Evolutionary conservation across 1,140 invertebrate species (phyloP).

Genomic region (Trachymyrmex septentrionalis): DNA sequence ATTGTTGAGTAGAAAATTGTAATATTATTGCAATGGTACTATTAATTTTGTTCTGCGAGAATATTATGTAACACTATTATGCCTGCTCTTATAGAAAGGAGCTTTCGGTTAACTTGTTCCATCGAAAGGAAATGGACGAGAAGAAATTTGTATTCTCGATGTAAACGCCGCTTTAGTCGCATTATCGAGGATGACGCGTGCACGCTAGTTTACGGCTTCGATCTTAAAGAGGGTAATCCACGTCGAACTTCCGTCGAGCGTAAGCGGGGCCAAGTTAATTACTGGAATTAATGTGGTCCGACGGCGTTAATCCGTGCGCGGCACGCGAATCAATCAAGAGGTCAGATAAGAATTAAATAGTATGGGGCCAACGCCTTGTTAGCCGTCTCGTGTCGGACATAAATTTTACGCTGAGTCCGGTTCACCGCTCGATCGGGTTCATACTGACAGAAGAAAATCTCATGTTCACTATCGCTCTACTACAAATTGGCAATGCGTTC

Average conservation of each 20-base stretch:
- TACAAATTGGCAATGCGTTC: constrained; percentile 13
- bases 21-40: too few species aligned
- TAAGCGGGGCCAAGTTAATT: constrained; percentile 72
- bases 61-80: not conserved
- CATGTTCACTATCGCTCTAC: constrained; percentile 46
- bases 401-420: constrained; percentile 77
- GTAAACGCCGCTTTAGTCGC: not conserved
- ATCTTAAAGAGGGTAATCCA: constrained; percentile 32
- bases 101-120: not conserved
- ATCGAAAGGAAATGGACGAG: not conserved
- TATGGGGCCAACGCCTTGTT: constrained; percentile 80
- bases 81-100: too few species aligned
- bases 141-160: constrained; percentile 48
- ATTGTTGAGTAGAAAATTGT: too few species aligned
- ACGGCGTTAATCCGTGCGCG: constrained; percentile 76
- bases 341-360: constrained; percentile 82
- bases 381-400: constrained; percentile 76
- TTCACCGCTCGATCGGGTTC: constrained; percentile 69
- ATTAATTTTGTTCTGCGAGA: too few species aligned
- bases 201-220: constrained; percentile 37
- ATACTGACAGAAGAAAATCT: constrained; percentile 58
- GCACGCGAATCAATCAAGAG: constrained; percentile 81
- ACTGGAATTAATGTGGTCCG: constrained; percentile 76
- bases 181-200: constrained; percentile 40
- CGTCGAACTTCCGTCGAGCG: constrained; percentile 64